Base-by-base conservation (phyloP, 2,797 vertebrate genomes). In the Phaenicophaeus curvirostris region DNA sequence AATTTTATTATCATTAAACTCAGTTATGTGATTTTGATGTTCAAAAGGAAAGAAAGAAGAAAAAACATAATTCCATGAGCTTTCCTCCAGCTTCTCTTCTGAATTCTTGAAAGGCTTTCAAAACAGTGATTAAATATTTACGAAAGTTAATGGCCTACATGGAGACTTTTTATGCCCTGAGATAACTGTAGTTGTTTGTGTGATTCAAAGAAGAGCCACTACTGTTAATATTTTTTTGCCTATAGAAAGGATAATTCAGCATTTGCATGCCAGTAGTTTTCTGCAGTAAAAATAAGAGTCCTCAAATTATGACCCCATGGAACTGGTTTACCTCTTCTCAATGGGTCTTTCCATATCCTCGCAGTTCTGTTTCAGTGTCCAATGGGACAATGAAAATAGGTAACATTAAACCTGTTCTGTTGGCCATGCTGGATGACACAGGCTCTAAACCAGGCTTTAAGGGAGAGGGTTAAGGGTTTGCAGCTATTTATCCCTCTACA, bases 1-100 rank as follows among this genome's bases (percentile, higher is more conserved):
- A 83, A 82, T 91, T 96, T 96, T 85, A 79, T 78, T 91, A 72
- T 42, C 65, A 81, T 85, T 74, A 93, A 97, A 92, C 37, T 31
- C 80, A 59, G 27, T 94, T 53, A 83, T 84, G 58, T 67, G 48
- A 78, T 92, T 72, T 89, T 73, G 9, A 87, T 81, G 48, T 48
- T 87, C 35, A 62, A 78, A 89, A 76, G 21, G 44, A 53, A 82
- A 67, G 33, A 9, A 28, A 54, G 50, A 46, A 31, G 39, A 39
- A 13, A 44, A 28, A 13, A 7, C 0, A 16, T 30, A 11, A 82
- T 87, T 67, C 62, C 20, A 33, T 10, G 8, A 76, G 50, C 6
- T 89, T 80, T 85, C 46, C 37, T 67, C 50, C 42, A 55, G 8
- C 68, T 89, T 73, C 50, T 75, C 62, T 84, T 84, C 30, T 66